Evolutionary conservation across 2,888 invertebrate genomes (phyloP).

Genomic region (Apotomis betuletana): DNA sequence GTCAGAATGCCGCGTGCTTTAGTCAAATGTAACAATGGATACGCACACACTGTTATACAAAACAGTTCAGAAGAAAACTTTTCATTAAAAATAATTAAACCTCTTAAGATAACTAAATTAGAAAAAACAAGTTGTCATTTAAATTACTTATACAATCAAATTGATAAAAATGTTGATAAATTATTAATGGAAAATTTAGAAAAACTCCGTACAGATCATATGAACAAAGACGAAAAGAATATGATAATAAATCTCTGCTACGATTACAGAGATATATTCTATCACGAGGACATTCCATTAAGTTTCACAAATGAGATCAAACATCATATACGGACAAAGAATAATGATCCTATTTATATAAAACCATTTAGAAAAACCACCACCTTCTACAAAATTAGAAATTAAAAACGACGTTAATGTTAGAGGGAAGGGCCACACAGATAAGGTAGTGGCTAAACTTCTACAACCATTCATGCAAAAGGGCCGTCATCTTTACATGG

Average conservation of each 20-base stretch:
- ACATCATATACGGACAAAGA: conserved; percentile 22
- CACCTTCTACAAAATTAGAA: conserved; percentile 34
- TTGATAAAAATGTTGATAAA: neutral
- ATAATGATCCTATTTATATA: conserved; percentile 30
- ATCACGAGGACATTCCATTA: conserved; percentile 21
- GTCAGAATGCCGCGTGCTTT: conserved; percentile 3
- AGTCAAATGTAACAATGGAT: conserved; percentile 11
- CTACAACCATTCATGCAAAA: neutral
- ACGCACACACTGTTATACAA: neutral
- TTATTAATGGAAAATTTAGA: conserved; percentile 3
- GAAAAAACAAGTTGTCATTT: neutral
- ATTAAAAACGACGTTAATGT: neutral
- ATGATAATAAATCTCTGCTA: conserved; percentile 5
- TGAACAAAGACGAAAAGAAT: conserved; percentile 1
- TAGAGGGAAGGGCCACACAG: conserved; percentile 1
- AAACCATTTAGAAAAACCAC: conserved; percentile 35
- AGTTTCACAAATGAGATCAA: conserved; percentile 24
- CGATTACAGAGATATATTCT: conserved; percentile 14
- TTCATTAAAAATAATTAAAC: conserved; percentile 4
- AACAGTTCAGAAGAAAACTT: neutral
- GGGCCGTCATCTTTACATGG: neutral
- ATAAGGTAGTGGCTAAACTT: neutral
- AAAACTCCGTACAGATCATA: conserved; percentile 8
- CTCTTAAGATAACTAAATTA: neutral
- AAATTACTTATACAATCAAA: neutral